phyloP scores from a whole-genome alignment of 35 echinoderm and acorn worm genomes.

The Apostichopus japonicus region DNA sequence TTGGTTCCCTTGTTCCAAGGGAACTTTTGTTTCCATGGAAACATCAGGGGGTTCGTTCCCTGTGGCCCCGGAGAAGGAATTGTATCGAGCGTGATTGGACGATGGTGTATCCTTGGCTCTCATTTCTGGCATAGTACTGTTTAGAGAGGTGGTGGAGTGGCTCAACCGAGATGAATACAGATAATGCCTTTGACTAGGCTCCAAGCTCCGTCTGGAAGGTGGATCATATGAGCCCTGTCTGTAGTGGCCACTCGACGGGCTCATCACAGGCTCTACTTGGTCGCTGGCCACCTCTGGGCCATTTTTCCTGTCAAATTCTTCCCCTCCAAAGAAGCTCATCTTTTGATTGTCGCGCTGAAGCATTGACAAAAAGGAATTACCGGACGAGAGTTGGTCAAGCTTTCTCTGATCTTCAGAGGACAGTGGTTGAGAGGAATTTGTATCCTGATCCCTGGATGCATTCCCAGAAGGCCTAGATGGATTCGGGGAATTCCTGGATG shows the following conservation, averaged over 20 bases:
- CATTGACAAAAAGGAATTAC: slow-evolving; percentile 66
- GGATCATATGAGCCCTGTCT: slow-evolving; percentile 26
- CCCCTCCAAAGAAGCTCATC: slow-evolving; percentile 50
- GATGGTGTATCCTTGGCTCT: background rate
- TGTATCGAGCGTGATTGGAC: background rate
- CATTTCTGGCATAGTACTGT: slow-evolving; percentile 30
- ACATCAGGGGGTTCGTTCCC: slow-evolving; percentile 40
- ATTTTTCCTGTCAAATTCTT: slow-evolving; percentile 45
- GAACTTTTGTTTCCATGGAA: slow-evolving; percentile 48
- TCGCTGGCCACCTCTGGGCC: slow-evolving; percentile 51
- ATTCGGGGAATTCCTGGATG: background rate
- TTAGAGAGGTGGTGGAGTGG: background rate
- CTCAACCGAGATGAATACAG: slow-evolving; percentile 37
- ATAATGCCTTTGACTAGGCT: background rate
- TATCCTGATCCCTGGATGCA: background rate
- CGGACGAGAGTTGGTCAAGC: slow-evolving; percentile 19
- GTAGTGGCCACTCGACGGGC: background rate
- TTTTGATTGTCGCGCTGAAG: slow-evolving; percentile 57
- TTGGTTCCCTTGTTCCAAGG: background rate
- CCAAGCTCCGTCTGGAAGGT: background rate
- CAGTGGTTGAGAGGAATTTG: background rate
- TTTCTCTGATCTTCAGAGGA: slow-evolving; percentile 71
- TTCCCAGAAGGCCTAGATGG: background rate
- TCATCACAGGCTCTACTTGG: background rate
- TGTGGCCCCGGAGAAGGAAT: slow-evolving; percentile 21